Percentiles rank a stretch among this genome's conserved stretches.
Evolutionary conservation across 1,140 invertebrate species (phyloP).

Genomic region (Drosophila parvula): DNA sequence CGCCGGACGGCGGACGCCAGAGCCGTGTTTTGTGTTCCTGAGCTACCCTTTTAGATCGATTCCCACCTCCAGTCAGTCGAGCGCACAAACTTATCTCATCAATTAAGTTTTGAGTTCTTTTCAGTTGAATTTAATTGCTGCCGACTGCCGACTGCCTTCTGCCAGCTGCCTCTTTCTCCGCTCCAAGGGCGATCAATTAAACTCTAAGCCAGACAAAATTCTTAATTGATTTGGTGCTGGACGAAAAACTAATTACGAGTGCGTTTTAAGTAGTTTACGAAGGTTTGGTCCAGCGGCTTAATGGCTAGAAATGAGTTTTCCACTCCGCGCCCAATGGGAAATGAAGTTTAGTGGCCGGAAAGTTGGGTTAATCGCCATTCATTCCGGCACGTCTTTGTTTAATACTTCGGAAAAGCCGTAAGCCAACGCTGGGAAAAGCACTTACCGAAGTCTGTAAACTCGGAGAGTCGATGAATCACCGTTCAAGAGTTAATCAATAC

Average conservation of each 20-base stretch:
- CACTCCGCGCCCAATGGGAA: constrained; percentile 16
- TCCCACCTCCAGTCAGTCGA: constrained; percentile 26
- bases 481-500: constrained; percentile 9
- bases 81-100: constrained; percentile 59
- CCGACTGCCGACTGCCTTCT: neutral
- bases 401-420: constrained; percentile 19
- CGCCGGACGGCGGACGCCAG: neutral
- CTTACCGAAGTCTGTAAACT: constrained; percentile 11
- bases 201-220: constrained; percentile 52
- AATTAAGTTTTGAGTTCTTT: constrained; percentile 67
- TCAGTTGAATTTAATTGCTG: constrained; percentile 62
- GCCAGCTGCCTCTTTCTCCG: neutral
- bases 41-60: constrained; percentile 30
- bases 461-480: constrained; percentile 27
- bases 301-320: constrained; percentile 33
- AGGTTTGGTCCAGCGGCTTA: constrained; percentile 45
- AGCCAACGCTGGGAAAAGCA: constrained; percentile 30
- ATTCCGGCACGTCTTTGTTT: constrained; percentile 38
- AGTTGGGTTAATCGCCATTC: constrained; percentile 39
- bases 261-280: constrained; percentile 51
- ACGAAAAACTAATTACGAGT: constrained; percentile 63
- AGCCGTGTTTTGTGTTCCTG: constrained; percentile 18
- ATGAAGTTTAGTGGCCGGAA: constrained; percentile 22
- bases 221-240: constrained; percentile 73
- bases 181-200: constrained; percentile 60